Conservation (phyloP, 2,888 invertebrate genomes). For the Morpho helenor region DNA sequence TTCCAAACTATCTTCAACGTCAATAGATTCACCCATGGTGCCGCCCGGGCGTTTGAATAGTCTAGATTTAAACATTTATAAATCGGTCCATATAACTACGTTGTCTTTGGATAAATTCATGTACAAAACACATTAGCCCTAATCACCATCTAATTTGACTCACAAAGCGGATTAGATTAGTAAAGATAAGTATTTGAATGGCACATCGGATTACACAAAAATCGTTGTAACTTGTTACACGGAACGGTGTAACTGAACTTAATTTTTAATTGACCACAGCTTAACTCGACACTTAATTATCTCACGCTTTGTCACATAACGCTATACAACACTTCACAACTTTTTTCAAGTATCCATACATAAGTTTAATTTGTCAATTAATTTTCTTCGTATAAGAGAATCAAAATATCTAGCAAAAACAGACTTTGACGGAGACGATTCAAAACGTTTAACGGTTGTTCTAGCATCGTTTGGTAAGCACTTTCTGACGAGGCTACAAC, state of each 20-base stretch:
- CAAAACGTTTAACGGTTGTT: constrained; percentile 65
- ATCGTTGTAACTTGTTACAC: constrained; percentile 20
- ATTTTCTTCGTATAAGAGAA: constrained; percentile 72
- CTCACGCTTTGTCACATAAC: constrained; percentile 19
- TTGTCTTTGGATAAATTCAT: constrained; percentile 63
- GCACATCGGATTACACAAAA: constrained; percentile 44
- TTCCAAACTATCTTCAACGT: constrained; percentile 81
- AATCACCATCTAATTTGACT: constrained; percentile 47
- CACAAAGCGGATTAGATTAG: constrained; percentile 57
- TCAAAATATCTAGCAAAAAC: constrained; percentile 62
- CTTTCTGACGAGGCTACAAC: constrained; percentile 15
- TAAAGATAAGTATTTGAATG: constrained; percentile 59
- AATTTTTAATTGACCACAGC: constrained; percentile 10
- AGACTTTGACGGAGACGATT: constrained; percentile 62
- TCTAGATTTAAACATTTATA: constrained; percentile 72
- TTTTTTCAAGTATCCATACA: constrained; percentile 14
- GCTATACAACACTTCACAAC: constrained; percentile 22
- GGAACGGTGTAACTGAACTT: constrained; percentile 10
- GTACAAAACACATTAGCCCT: constrained; percentile 47
- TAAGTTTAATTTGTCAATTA: constrained; percentile 32
- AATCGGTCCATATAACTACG: constrained; percentile 32
- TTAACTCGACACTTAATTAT: constrained; percentile 19
- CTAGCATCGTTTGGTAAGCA: constrained; percentile 59
- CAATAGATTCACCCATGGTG: constrained; percentile 67
- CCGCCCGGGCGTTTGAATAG: constrained; percentile 65